phyloP scores from a whole-genome alignment of 2,888 invertebrate genomes.

The Microplitis manilae region DNA sequence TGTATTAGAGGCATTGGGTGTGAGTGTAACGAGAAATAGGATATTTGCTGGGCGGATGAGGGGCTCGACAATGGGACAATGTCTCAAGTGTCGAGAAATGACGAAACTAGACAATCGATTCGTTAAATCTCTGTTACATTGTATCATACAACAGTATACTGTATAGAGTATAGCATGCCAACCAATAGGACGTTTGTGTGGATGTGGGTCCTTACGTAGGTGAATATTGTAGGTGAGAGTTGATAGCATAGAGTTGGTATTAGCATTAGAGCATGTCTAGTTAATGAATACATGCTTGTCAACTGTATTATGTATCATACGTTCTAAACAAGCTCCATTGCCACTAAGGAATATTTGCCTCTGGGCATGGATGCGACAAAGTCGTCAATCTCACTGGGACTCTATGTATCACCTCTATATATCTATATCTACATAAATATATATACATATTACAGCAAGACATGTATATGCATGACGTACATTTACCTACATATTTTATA shows the following conservation, averaged over 20 bases:
- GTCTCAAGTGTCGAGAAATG: conserved; percentile 22
- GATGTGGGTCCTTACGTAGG: background rate
- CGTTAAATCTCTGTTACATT: conserved; percentile 26
- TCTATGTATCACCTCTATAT: background rate
- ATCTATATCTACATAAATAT: background rate
- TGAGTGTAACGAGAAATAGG: conserved; percentile 29
- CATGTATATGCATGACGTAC: background rate
- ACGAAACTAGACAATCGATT: conserved; percentile 35
- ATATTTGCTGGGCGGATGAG: conserved; percentile 25
- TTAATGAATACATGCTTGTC: conserved; percentile 25
- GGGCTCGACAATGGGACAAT: conserved; percentile 24
- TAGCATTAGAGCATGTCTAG: conserved; percentile 5
- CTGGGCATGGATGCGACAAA: conserved; percentile 17
- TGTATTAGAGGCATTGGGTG: background rate
- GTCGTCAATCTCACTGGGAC: conserved; percentile 29
- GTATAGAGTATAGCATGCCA: background rate
- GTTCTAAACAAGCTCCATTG: conserved; percentile 23
- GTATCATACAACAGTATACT: background rate
- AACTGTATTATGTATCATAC: conserved; percentile 27
- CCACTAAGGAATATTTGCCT: conserved; percentile 32
- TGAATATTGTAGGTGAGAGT: background rate
- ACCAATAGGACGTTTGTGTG: too few relatives aligned
- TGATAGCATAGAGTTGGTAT: background rate
- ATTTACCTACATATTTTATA: background rate
- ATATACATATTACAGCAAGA: background rate